Evolutionary conservation across 2,888 invertebrate genomes (phyloP).

Genomic region (Hetaerina titia): DNA sequence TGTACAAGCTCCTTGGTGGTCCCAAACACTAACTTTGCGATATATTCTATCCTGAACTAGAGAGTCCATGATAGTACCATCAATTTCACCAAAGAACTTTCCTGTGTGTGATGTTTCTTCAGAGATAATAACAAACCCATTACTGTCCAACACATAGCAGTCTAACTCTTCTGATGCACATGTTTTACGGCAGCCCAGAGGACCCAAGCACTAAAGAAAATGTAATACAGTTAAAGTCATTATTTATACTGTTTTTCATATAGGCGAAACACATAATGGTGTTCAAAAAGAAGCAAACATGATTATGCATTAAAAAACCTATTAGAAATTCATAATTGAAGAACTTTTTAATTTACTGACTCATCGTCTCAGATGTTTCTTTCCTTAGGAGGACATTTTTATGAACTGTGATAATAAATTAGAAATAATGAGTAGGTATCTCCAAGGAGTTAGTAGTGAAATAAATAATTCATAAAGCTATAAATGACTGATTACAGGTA

Average conservation of each 20-base stretch:
- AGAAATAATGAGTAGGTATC: too few relatives aligned
- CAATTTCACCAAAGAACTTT: constrained; percentile 95
- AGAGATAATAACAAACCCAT: constrained; percentile 95
- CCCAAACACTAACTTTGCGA: constrained; percentile 91
- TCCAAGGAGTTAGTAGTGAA: too few relatives aligned
- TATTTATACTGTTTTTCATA: background rate
- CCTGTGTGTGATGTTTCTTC: constrained; percentile 93
- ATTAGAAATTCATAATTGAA: too few relatives aligned
- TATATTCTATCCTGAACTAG: constrained; percentile 94
- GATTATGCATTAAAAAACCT: too few relatives aligned
- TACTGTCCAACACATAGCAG: constrained; percentile 96
- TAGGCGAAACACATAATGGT: too few relatives aligned
- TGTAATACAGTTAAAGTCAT: background rate
- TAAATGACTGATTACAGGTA: too few relatives aligned
- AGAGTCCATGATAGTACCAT: constrained; percentile 96
- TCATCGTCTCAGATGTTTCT: too few relatives aligned
- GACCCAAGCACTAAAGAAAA: constrained; percentile 66
- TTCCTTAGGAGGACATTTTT: too few relatives aligned
- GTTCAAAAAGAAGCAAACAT: too few relatives aligned
- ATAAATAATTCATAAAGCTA: too few relatives aligned
- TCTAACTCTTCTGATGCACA: constrained; percentile 93
- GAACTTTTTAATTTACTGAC: too few relatives aligned
- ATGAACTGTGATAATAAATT: too few relatives aligned
- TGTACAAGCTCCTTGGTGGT: constrained; percentile 91
- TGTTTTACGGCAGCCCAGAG: constrained; percentile 87